These are phyloP conservation scores for Marasmarcha lunaedactyla DNA, from an alignment of 2,888 invertebrate species.

Conservation along the genomic window DNA sequence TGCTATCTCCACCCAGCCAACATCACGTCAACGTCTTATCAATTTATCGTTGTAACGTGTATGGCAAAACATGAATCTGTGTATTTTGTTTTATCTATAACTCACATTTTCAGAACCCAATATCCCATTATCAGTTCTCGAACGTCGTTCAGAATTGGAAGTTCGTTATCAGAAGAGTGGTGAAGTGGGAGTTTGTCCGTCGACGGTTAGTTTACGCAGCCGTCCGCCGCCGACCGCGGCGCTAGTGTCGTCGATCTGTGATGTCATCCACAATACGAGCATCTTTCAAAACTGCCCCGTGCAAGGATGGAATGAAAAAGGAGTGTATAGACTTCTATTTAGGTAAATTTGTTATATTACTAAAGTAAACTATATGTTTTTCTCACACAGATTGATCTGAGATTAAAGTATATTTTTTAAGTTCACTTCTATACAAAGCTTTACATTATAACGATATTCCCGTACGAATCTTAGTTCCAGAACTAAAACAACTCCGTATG, in stretches of 20 bases:
- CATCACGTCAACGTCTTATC: too few relatives aligned
- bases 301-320: slow-evolving; percentile 45
- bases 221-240: slow-evolving; percentile 37
- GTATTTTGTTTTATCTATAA: too few relatives aligned
- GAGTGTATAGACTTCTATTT: slow-evolving; percentile 47
- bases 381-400: background rate
- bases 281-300: slow-evolving; percentile 36
- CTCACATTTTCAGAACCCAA: slow-evolving; percentile 34
- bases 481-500: too few relatives aligned
- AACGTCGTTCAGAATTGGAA: slow-evolving; percentile 44
- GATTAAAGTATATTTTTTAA: too few relatives aligned
- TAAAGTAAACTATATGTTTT: background rate
- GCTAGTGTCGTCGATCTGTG: slow-evolving; percentile 35
- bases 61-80: too few relatives aligned
- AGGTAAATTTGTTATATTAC: slow-evolving; percentile 25
- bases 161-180: slow-evolving; percentile 45
- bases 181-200: slow-evolving; percentile 30
- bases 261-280: slow-evolving; percentile 39
- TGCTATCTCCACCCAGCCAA: too few relatives aligned
- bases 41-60: too few relatives aligned
- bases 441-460: too few relatives aligned
- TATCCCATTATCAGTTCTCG: slow-evolving; percentile 40
- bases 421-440: too few relatives aligned
- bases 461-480: too few relatives aligned
- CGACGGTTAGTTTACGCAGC: slow-evolving; percentile 8